Evolutionary conservation across 2,888 invertebrate species (phyloP).

Genomic region (Polyommatus iphigenia): DNA sequence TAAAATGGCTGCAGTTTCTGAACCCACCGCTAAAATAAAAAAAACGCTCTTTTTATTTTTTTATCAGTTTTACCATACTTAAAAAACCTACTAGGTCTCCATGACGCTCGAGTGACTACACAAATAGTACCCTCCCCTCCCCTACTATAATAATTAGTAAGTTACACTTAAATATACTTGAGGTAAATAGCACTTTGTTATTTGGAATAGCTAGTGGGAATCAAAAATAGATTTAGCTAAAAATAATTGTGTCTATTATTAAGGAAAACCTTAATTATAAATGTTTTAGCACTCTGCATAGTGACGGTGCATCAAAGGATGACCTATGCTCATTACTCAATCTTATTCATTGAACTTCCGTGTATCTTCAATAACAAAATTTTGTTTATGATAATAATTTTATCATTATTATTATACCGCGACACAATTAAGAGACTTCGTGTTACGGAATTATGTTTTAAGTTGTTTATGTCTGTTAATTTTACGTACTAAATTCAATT

Average conservation of each 20-base stretch:
- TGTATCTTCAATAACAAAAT: neutral
- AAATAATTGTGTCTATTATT: neutral
- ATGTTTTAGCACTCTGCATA: neutral
- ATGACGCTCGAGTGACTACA: too few species aligned
- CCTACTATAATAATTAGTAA: too few species aligned
- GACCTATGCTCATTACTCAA: neutral
- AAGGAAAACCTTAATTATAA: too few species aligned
- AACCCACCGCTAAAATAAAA: too few species aligned
- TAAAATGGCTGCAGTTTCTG: too few species aligned
- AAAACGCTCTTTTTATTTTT: too few species aligned
- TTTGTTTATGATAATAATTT: neutral
- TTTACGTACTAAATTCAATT: too few species aligned
- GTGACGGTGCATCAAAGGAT: neutral
- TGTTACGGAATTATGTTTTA: neutral
- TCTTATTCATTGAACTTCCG: conserved; percentile 4
- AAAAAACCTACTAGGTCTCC: too few species aligned
- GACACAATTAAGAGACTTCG: neutral
- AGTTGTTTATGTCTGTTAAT: neutral
- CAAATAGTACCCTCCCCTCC: too few species aligned
- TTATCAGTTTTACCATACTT: too few species aligned
- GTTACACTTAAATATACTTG: too few species aligned
- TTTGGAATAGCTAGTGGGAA: neutral
- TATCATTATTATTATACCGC: neutral
- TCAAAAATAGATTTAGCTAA: neutral
- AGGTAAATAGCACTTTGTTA: too few species aligned